These are phyloP conservation scores for Andrena dorsata DNA, from an alignment of 2,888 invertebrate genomes.

Conservation along the genomic window DNA sequence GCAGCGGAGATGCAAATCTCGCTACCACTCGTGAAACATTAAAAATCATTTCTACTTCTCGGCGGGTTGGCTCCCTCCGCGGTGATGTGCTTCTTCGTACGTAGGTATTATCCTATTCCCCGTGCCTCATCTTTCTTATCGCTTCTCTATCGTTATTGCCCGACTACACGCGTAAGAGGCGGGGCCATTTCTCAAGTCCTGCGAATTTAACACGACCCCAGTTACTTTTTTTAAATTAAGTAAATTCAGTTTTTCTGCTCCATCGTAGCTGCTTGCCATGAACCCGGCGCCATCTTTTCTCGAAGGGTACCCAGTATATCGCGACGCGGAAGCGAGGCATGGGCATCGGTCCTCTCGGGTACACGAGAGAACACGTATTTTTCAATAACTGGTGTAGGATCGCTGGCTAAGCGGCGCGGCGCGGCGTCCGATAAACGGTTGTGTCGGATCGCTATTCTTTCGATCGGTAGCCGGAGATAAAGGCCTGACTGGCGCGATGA, in stretches of 20 bases:
- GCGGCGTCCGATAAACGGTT: slow-evolving; percentile 53
- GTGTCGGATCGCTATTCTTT: slow-evolving; percentile 65
- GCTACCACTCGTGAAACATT: slow-evolving; percentile 47
- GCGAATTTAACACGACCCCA: neutral
- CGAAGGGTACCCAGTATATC: neutral
- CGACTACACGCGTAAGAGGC: slow-evolving; percentile 6
- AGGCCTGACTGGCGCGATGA: slow-evolving; percentile 60
- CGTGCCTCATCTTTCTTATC: slow-evolving; percentile 33
- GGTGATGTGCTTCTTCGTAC: neutral
- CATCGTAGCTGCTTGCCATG: no score
- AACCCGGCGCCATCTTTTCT: neutral
- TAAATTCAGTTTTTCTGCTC: no score
- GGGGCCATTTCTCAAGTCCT: neutral
- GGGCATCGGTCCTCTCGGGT: neutral
- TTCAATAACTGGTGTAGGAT: slow-evolving; percentile 44
- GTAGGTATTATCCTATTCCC: neutral
- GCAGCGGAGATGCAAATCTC: slow-evolving; percentile 61
- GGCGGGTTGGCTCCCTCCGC: slow-evolving; percentile 31
- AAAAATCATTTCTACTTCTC: slow-evolving; percentile 60
- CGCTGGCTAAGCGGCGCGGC: slow-evolving; percentile 5
- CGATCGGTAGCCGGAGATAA: slow-evolving; percentile 66
- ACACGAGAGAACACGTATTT: slow-evolving; percentile 10
- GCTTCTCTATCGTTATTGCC: slow-evolving; percentile 39
- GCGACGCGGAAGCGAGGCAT: neutral
- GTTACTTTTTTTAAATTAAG: neutral